Evolutionary conservation across 2,888 invertebrate genomes (phyloP).

Genomic region (Proisotoma minuta): DNA sequence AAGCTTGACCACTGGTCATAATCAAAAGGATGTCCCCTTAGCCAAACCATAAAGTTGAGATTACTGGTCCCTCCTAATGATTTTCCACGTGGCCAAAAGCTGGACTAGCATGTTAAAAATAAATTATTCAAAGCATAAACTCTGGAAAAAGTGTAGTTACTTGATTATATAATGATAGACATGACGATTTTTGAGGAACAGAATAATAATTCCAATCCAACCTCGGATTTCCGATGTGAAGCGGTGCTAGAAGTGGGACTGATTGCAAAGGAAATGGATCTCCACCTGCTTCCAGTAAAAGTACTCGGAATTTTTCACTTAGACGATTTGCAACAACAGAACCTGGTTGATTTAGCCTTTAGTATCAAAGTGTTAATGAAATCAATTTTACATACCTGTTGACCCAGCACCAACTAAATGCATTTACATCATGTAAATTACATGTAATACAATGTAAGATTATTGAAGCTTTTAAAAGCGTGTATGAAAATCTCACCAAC

Average conservation of each 20-base stretch:
- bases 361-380: neutral
- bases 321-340: slow-evolving; percentile 27
- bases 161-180: slow-evolving; percentile 32
- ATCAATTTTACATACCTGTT: slow-evolving; percentile 1
- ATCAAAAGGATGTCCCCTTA: neutral
- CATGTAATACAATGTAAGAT: too few species aligned
- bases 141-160: slow-evolving; percentile 7
- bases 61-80: neutral
- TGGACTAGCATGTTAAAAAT: neutral
- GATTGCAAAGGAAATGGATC: slow-evolving; percentile 35
- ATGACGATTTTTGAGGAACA: slow-evolving; percentile 35
- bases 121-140: neutral
- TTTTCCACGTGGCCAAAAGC: slow-evolving; percentile 9
- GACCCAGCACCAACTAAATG: slow-evolving; percentile 16
- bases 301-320: slow-evolving; percentile 25
- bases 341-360: neutral
- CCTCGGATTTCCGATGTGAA: slow-evolving; percentile 26
- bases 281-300: slow-evolving; percentile 33
- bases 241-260: slow-evolving; percentile 26
- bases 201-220: slow-evolving; percentile 34
- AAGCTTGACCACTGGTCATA: neutral
- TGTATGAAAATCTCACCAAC: slow-evolving; percentile 31
- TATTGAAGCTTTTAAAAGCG: too few species aligned
- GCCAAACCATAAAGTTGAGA: slow-evolving; percentile 9
- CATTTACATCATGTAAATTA: too few species aligned